Evolutionary conservation across 2,888 invertebrate species (phyloP).

Genomic region (Sphaerophoria taeniata): DNA sequence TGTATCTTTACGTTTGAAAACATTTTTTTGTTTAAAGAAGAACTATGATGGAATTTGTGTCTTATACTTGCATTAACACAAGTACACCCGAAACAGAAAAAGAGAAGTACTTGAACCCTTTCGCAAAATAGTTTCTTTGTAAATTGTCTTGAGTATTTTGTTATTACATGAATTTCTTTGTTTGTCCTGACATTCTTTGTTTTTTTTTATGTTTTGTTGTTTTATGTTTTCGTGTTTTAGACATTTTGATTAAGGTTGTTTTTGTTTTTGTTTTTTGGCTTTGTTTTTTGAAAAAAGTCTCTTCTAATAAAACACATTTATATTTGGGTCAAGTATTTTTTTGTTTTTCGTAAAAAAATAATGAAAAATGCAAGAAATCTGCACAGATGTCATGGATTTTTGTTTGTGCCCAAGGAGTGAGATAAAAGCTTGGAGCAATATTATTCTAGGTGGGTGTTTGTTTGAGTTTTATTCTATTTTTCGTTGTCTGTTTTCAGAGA

Average conservation of each 20-base stretch:
- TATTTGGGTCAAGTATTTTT: constrained; percentile 51
- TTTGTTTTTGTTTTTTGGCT: not conserved
- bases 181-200: too few relatives aligned
- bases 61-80: constrained; percentile 42
- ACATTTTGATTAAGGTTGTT: constrained; percentile 53
- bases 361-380: constrained; percentile 29
- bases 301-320: constrained; percentile 50
- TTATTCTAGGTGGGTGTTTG: not conserved
- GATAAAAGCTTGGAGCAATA: not conserved
- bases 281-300: constrained; percentile 25
- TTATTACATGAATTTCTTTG: not conserved
- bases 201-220: constrained; percentile 2
- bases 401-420: not conserved
- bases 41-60: constrained; percentile 26
- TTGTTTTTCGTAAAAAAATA: constrained; percentile 25
- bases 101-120: constrained; percentile 40
- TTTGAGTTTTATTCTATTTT: not conserved
- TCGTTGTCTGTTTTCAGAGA: not conserved
- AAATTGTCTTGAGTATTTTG: constrained; percentile 42
- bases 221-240: constrained; percentile 25
- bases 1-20: not conserved
- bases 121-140: constrained; percentile 36
- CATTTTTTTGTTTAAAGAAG: not conserved
- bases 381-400: constrained; percentile 29
- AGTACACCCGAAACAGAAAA: constrained; percentile 6